These are phyloP conservation scores for Trididemnum nubilum DNA, from an alignment of 23 tunicate genomes.

Conservation along the genomic window DNA sequence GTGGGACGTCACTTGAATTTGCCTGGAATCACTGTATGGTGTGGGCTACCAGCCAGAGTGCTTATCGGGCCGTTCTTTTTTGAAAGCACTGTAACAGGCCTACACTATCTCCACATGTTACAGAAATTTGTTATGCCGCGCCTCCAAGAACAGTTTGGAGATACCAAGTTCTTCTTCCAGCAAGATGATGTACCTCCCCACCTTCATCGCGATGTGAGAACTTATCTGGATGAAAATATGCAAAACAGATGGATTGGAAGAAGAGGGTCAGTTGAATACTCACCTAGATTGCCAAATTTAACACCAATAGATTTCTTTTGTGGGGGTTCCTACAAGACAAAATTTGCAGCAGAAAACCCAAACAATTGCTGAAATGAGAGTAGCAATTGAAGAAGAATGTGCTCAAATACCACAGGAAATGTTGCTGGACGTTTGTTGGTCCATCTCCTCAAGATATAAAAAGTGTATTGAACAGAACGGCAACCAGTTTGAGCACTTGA, in stretches of 20 bases:
- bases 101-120: neutral
- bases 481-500: no score
- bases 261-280: no score
- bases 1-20: constrained; percentile 4
- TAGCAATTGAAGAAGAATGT: no score
- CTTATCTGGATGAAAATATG: no score
- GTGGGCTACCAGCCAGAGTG: neutral
- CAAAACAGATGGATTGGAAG: constrained; percentile 11
- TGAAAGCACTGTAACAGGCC: neutral
- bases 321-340: constrained; percentile 10
- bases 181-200: constrained; percentile 5
- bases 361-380: no score
- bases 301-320: constrained; percentile 7
- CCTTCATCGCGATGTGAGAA: constrained; percentile 7
- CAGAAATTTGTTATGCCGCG: constrained; percentile 9
- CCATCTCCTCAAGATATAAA: no score
- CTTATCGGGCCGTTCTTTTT: constrained; percentile 7
- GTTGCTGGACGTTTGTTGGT: no score
- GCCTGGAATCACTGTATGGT: constrained; percentile 11
- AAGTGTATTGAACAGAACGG: no score
- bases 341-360: no score
- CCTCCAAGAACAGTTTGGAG: no score
- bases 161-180: neutral
- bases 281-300: neutral
- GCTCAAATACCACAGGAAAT: no score